Evolutionary conservation across 1,140 invertebrate genomes (phyloP), one percentile per base, ranked within the genome.

Genomic region (Drosophila novamexicana): DNA sequence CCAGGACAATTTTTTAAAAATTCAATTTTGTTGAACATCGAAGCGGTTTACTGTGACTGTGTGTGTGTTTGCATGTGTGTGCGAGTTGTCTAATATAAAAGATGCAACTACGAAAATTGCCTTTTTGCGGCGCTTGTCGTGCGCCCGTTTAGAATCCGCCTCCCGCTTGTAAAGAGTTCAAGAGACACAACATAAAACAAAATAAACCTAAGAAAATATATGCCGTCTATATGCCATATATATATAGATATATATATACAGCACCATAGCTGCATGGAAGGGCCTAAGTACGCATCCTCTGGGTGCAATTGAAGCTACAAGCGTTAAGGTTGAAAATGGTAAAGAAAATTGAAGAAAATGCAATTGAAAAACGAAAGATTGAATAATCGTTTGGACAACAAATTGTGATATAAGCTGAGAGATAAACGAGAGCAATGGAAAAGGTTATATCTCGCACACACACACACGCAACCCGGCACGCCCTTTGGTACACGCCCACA

Each of bases 1-100:
- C 69, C 37, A 75, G 76, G 83, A 88, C 84, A 86, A 81, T 88
- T 88, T 86, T 29, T 86, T 82, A 86, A 86, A 89, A 88, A 88
- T 88, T 88, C 84, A 88, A 88, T 88, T 88, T 88, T 77, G 65
- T 69, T 52, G 53, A 77, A 77, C 83, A 83, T 86, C 66, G 75
- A 89, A 88, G 67, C 69, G 63, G 62, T 77, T 74, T 44, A 49
- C 45, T 63, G 1, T 62, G 50, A n/a, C 6, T 56, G 16, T 32
- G 18, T 71, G 1, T 70, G n/a, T 54, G 54, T 53, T 32, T 75
- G 71, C 66, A 39, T 64, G 37, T 77, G 49, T 50, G 40, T 83
- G 10, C 47, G 42, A 53, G 62, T 75, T 81, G 69, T 77, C 64
- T 66, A 75, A 62, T 76, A 75, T 82, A 72, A 72, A 88, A 77